Evolutionary conservation across 2,797 vertebrate species (phyloP).

Genomic region (Sebastes jordani): DNA sequence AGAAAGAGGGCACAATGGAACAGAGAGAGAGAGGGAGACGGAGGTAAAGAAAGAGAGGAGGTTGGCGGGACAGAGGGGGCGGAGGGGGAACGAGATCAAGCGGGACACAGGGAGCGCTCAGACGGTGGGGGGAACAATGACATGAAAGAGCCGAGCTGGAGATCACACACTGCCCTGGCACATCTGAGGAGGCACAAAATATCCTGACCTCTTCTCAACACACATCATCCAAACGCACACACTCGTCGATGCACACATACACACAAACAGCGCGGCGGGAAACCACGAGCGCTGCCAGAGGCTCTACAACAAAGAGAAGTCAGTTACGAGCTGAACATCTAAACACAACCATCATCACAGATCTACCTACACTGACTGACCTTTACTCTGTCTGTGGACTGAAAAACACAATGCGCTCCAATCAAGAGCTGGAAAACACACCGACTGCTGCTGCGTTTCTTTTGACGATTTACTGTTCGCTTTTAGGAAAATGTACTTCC

Average conservation of each 20-base stretch:
- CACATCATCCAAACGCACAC: conserved; percentile 15
- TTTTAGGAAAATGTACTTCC: not conserved
- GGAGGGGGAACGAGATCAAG: conserved; percentile 69
- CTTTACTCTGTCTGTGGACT: conserved; percentile 48
- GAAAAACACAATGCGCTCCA: conserved; percentile 37
- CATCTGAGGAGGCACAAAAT: conserved; percentile 78
- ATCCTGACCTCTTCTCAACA: conserved; percentile 71
- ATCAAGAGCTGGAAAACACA: conserved; percentile 11
- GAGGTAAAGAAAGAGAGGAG: conserved; percentile 14
- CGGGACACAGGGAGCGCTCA: conserved; percentile 50
- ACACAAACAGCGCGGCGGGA: conserved; percentile 22
- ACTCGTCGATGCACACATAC: conserved; percentile 3
- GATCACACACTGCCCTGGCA: conserved; percentile 76
- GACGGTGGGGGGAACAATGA: conserved; percentile 77
- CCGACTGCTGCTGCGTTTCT: not conserved
- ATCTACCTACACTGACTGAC: conserved; percentile 63
- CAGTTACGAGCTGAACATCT: conserved; percentile 50
- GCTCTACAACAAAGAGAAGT: conserved; percentile 63
- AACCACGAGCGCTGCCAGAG: conserved; percentile 12
- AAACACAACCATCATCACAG: conserved; percentile 54
- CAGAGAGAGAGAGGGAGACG: conserved; percentile 1
- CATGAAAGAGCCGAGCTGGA: conserved; percentile 80
- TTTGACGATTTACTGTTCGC: not conserved
- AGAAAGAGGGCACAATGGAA: not conserved
- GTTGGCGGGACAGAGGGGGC: conserved; percentile 32